Evolutionary conservation across 2,797 vertebrate species (phyloP).

Genomic region (Cyclopterus lumpus): DNA sequence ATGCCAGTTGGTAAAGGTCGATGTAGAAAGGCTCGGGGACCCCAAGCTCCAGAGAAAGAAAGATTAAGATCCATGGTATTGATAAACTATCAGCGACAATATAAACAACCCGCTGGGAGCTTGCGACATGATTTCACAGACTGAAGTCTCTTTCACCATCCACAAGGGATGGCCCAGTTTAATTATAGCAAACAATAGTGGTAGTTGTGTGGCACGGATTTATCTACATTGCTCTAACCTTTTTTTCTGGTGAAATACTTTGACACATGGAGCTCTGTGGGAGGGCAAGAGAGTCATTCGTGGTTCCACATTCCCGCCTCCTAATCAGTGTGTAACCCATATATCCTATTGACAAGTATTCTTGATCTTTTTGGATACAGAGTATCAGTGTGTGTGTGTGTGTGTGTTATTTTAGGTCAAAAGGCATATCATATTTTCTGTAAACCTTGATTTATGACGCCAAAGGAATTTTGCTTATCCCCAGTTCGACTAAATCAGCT

Average conservation of each 20-base stretch:
- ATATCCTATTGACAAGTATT: constrained; percentile 18
- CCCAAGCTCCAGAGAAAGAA: constrained; percentile 38
- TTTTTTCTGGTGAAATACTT: constrained; percentile 25
- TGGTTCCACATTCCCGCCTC: constrained; percentile 29
- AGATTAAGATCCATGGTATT: constrained; percentile 78
- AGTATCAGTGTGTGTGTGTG: neutral
- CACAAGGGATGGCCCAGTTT: constrained; percentile 65
- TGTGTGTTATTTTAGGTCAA: neutral
- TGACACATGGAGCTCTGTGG: constrained; percentile 3
- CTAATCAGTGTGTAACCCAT: constrained; percentile 34
- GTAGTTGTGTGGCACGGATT: constrained; percentile 52
- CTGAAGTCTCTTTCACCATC: constrained; percentile 62
- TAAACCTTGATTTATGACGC: constrained; percentile 1
- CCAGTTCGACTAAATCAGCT: neutral
- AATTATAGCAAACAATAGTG: constrained; percentile 73
- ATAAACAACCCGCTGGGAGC: constrained; percentile 70
- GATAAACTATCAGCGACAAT: constrained; percentile 80
- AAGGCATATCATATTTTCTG: neutral
- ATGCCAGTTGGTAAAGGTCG: constrained; percentile 77
- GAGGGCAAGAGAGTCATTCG: constrained; percentile 31
- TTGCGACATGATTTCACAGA: constrained; percentile 66
- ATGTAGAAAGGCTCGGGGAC: constrained; percentile 64
- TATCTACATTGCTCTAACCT: constrained; percentile 40
- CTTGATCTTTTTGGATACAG: constrained; percentile 20
- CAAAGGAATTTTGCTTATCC: neutral